Evolutionary conservation across 2,113 vertebrate species (phyloP), one percentile per base, ranked within the genome.

Genomic region (Turnix velox): DNA sequence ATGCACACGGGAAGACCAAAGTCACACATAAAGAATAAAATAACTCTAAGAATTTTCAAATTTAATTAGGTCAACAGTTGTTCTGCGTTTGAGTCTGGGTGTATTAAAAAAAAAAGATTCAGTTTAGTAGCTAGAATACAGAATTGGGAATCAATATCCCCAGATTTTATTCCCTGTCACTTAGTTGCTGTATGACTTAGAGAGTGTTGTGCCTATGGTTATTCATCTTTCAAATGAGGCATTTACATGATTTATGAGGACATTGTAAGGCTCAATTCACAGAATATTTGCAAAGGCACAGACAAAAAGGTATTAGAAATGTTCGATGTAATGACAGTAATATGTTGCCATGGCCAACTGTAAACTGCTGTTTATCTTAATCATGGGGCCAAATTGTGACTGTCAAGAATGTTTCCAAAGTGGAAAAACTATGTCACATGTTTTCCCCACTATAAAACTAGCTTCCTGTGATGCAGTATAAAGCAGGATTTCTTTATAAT

Each of bases 201-300:
- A 91, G 33, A 91, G 46, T 22, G 91, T 91, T 84, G 25, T 3
- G 3, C 71, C 45, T 65, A 61, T 80, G 68, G 76, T 77, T 88
- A 8, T 88, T 87, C 72, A 68, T 84, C 39, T 94, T 91, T 87
- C 58, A 82, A 82, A 79, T 82, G 33, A 87, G 54, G 27, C 66
- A 84, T 72, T 94, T 91, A 65, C 84, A 78, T 87, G 84, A 89
- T 87, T 92, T 86, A 93, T 48, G 48, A 94, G 48, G 22, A 55
- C 63, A 14, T 59, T 90, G 55, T 74, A 72, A 58, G 57, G 39
- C 40, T 92, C 31, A 68, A 45, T 17, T 95, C 55, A 58, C 49
- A 66, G 40, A 77, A 69, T 79, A 74, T 68, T 93, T 93, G 30
- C 43, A 68, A 75, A 78, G 48, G 33, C 61, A 69, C n/a, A 77